Base-by-base conservation (phyloP, 2,888 invertebrate genomes). In the Ditula angustiorana region DNA sequence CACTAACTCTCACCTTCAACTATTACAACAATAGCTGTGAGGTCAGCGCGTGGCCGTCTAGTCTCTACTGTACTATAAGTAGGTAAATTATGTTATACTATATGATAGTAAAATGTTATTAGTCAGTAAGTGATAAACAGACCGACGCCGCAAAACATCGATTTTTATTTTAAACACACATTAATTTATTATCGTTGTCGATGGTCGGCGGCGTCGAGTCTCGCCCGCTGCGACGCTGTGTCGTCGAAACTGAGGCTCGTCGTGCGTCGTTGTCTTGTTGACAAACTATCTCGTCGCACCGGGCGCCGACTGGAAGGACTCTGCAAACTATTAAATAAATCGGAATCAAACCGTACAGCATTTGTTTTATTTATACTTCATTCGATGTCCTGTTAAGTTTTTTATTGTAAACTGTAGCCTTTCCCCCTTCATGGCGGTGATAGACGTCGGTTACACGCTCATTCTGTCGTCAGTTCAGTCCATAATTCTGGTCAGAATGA, bases 261-360 rank as follows among this genome's bases (percentile, higher is more conserved):
- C 37, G 55, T 7, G 30, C 10, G 23, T 30, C 21, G 41, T 28
- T 37, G 50, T 19, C 10, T 41, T 50, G 50, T 60, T 37, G 50
- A 28, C 37, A 28, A 2, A 16, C 16, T 37, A 46, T 16, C 2
- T 37, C 46, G 52, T 13, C 26, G 47, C 30, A 47, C 56, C 26
- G 61, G 47, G 41, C 24, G 35, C 56, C 56, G 23, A 49, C 30
- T 56, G 49, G 62, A 61, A 61, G 52, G 52, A 61, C 62, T 62
- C 61, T 62, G 62, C 56, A 56, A 57, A 56, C n/a, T 41, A 56
- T 61, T 49, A 41, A 62, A 62, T 62, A 62, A 62, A 62, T 19
- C 62, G 62, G 56, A 62, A 62, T 56, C 23, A 49, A 62, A 62
- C 56, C 62, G 62, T 50, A 56, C 1, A 10, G 5, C 10, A 1